Evolutionary conservation across 2,888 invertebrate species (phyloP).

Genomic region (Trachelus tabidus): DNA sequence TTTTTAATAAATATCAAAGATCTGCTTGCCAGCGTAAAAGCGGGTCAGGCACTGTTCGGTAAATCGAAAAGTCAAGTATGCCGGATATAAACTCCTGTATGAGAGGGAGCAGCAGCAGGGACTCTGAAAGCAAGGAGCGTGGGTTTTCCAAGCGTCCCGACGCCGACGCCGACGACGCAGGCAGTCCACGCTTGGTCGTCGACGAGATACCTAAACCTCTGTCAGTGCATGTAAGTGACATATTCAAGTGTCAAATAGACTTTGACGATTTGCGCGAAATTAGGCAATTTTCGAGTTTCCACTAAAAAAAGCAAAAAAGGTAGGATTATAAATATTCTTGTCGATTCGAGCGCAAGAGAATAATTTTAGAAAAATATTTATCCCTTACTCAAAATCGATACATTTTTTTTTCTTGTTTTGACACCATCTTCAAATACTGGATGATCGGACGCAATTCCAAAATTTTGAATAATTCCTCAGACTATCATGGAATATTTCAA

Average conservation of each 20-base stretch:
- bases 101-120: slow-evolving; percentile 17
- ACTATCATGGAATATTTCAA: background rate
- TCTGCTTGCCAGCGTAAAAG: background rate
- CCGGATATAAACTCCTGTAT: slow-evolving; percentile 17
- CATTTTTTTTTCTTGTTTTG: background rate
- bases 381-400: background rate
- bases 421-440: background rate
- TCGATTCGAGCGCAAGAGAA: background rate
- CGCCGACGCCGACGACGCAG: slow-evolving; percentile 21
- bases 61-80: slow-evolving; percentile 10
- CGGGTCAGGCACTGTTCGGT: background rate
- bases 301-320: background rate
- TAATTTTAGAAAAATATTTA: background rate
- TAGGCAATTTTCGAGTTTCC: background rate
- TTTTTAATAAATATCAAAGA: background rate
- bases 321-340: background rate
- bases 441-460: background rate
- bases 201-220: slow-evolving; percentile 40
- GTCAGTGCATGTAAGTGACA: slow-evolving; percentile 40
- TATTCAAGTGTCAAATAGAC: slow-evolving; percentile 4
- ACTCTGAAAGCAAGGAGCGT: background rate
- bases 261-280: background rate
- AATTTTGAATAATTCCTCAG: background rate
- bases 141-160: slow-evolving; percentile 16
- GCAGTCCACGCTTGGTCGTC: slow-evolving; percentile 47